Percentiles rank a stretch among this genome's conserved stretches.
Evolutionary conservation across 2,113 vertebrate genomes (phyloP).

Genomic region (Sinosuthora webbiana): DNA sequence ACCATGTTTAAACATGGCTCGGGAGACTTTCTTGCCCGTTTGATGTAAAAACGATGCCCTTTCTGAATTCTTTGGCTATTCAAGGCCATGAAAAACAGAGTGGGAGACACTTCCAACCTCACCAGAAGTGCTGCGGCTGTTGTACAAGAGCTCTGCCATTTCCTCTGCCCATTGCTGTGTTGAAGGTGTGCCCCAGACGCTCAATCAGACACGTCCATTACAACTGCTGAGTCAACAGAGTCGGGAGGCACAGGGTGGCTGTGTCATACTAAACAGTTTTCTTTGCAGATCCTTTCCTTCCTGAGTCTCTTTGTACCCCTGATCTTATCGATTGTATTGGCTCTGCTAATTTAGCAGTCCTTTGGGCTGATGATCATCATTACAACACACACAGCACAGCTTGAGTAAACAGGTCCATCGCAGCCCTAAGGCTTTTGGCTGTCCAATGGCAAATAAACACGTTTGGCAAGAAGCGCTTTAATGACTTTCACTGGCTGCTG

Average conservation of each 20-base stretch:
- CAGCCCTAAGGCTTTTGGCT: slow-evolving; percentile 33
- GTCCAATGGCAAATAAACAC: slow-evolving; percentile 52
- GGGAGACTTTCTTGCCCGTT: neutral
- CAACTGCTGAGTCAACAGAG: slow-evolving; percentile 56
- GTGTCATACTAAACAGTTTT: slow-evolving; percentile 60
- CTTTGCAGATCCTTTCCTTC: slow-evolving; percentile 44
- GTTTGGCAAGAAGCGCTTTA: slow-evolving; percentile 32
- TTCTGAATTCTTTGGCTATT: neutral
- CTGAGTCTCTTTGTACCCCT: slow-evolving; percentile 41
- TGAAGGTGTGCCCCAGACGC: neutral
- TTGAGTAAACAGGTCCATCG: slow-evolving; percentile 40
- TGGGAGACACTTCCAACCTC: neutral
- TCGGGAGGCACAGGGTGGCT: neutral
- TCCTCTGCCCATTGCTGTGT: neutral
- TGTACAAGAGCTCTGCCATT: neutral
- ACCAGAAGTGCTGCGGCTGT: neutral
- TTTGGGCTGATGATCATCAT: slow-evolving; percentile 67
- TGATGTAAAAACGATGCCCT: accelerated
- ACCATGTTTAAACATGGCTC: neutral
- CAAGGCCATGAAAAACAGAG: neutral
- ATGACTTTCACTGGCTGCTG: neutral
- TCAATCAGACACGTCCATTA: slow-evolving; percentile 18
- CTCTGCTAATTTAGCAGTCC: slow-evolving; percentile 74
- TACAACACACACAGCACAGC: slow-evolving; percentile 52
- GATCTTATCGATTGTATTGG: slow-evolving; percentile 69